These are phyloP conservation scores for Gadus macrocephalus DNA, from an alignment of 2,113 vertebrate genomes.

Conservation along the genomic window DNA sequence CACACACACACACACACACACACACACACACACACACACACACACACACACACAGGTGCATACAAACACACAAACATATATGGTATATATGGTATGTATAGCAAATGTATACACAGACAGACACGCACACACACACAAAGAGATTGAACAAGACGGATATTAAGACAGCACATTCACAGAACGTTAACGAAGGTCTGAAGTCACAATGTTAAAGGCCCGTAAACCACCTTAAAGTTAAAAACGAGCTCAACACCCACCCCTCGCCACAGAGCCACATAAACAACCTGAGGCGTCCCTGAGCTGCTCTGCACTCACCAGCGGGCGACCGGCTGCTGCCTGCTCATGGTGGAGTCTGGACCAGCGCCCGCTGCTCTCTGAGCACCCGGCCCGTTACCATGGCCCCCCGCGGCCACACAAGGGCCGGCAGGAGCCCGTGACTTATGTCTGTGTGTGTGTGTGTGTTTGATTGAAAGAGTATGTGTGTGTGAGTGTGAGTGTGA, in stretches of 20 bases:
- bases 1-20: constrained; percentile 5
- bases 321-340: constrained; percentile 13
- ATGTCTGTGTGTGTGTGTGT: constrained; percentile 8
- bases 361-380: constrained; percentile 6
- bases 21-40: constrained; percentile 3
- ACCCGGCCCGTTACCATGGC: constrained; percentile 52
- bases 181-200: too few species aligned
- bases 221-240: not conserved
- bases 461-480: too few species aligned
- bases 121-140: not conserved
- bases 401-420: constrained; percentile 49
- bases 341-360: constrained; percentile 35
- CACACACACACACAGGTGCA: not conserved
- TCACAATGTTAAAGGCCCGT: too few species aligned
- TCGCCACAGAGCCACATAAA: constrained; percentile 34
- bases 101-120: not conserved
- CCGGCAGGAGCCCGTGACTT: constrained; percentile 36
- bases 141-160: too few species aligned
- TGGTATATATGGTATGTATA: too few species aligned
- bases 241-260: too few species aligned
- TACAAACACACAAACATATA: not conserved
- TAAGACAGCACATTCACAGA: too few species aligned
- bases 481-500: too few species aligned
- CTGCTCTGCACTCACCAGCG: constrained; percentile 11
- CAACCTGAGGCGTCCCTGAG: constrained; percentile 9